Evolutionary conservation across 2,888 invertebrate species (phyloP).

Genomic region (Mythimna lalbum): DNA sequence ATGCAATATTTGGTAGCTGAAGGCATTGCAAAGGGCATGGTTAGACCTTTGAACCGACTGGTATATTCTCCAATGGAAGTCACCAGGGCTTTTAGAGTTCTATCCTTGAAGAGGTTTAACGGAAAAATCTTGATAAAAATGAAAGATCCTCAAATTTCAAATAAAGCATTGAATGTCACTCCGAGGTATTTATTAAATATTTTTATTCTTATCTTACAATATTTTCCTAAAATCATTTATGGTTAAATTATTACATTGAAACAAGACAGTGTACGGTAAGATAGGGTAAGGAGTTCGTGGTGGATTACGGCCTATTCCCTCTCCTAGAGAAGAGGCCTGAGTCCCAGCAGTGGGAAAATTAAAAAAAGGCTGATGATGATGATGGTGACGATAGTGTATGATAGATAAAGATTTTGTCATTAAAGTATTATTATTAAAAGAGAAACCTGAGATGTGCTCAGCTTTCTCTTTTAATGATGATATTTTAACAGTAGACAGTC

Average conservation of each 20-base stretch:
- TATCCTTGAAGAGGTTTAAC: constrained; percentile 92
- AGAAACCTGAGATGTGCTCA: neutral
- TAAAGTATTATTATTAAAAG: too few species aligned
- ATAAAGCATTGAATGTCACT: constrained; percentile 59
- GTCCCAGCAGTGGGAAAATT: too few species aligned
- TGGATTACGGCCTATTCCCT: too few species aligned
- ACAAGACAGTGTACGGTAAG: too few species aligned
- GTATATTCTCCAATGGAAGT: constrained; percentile 92
- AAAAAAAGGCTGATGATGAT: too few species aligned
- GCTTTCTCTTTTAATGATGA: too few species aligned
- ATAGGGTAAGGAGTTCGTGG: too few species aligned
- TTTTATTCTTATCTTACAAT: neutral
- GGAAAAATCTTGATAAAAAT: constrained; percentile 73
- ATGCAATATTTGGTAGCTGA: constrained; percentile 89
- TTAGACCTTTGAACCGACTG: constrained; percentile 92
- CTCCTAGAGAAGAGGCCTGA: too few species aligned
- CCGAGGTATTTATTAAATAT: constrained; percentile 66
- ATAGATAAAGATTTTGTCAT: too few species aligned
- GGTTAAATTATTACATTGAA: too few species aligned
- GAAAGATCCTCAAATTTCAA: constrained; percentile 59
- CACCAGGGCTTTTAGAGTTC: constrained; percentile 92
- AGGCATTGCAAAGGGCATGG: constrained; percentile 92
- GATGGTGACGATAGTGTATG: too few species aligned
- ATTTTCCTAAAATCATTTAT: neutral
- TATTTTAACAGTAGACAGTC: too few species aligned